Percentiles rank a stretch among this genome's conserved stretches.
Conservation (phyloP, 2,888 invertebrate genomes). For the Cyaniris semiargus region DNA sequence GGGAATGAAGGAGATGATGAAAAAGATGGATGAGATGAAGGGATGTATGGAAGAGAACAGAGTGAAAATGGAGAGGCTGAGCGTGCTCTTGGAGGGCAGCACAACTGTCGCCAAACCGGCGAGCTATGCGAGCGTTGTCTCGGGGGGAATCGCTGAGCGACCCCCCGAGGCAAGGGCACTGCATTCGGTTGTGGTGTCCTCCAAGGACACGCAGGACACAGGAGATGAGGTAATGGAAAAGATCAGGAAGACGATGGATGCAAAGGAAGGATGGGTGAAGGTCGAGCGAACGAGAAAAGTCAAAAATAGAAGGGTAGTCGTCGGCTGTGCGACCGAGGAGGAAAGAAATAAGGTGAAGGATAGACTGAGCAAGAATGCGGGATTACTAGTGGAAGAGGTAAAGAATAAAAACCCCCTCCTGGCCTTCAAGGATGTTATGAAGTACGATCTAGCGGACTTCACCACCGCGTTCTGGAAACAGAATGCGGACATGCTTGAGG, state of each 20-base stretch:
- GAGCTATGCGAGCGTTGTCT: background rate
- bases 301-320: background rate
- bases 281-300: background rate
- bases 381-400: no score
- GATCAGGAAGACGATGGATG: background rate
- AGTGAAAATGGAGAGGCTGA: background rate
- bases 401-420: no score
- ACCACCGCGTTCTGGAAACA: no score
- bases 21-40: background rate
- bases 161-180: background rate
- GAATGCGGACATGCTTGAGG: no score
- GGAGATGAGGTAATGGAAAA: background rate
- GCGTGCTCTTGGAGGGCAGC: background rate
- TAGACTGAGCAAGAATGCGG: background rate
- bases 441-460: no score
- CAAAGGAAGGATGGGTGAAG: background rate
- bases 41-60: background rate
- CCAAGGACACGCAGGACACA: background rate
- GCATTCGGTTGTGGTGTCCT: background rate
- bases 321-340: background rate
- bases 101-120: background rate
- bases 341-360: background rate
- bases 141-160: background rate
- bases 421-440: no score
- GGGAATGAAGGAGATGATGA: background rate